Evolutionary conservation across 2,888 invertebrate species (phyloP).

Genomic region (Caenorhabditis plicata): DNA sequence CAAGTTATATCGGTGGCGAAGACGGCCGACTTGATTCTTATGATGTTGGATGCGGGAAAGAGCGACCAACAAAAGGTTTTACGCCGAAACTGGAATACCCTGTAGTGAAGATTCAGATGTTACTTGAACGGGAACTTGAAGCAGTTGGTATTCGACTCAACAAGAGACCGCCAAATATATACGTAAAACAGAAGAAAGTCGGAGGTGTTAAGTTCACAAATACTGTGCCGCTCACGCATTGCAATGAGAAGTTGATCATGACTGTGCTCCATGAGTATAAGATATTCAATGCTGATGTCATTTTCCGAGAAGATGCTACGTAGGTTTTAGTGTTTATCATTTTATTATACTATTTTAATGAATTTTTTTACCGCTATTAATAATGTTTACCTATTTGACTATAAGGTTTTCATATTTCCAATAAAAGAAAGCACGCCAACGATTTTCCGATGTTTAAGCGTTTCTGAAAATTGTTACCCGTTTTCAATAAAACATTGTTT

Average conservation of each 20-base stretch:
- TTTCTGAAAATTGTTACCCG: neutral
- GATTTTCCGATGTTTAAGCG: neutral
- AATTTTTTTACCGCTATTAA: no score
- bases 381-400: no score
- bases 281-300: slow-evolving; percentile 73
- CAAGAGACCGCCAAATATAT: slow-evolving; percentile 91
- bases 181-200: slow-evolving; percentile 79
- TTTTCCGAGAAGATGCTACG: slow-evolving; percentile 92
- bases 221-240: slow-evolving; percentile 86
- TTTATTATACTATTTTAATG: no score
- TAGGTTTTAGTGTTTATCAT: slow-evolving; percentile 68
- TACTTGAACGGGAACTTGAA: slow-evolving; percentile 88
- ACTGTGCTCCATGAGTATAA: slow-evolving; percentile 97
- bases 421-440: neutral
- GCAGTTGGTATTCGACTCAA: slow-evolving; percentile 95
- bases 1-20: slow-evolving; percentile 96
- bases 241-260: slow-evolving; percentile 95
- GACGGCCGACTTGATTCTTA: slow-evolving; percentile 93
- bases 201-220: slow-evolving; percentile 96
- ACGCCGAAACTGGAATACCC: no score
- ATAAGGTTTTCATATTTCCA: neutral
- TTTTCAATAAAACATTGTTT: no score
- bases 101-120: no score
- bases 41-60: slow-evolving; percentile 99
- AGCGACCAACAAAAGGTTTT: slow-evolving; percentile 91